A percentile compares a stretch with the other conserved stretches of the same genome.
Conservation (phyloP, 2,797 vertebrate genomes). For the Sardinella longiceps region DNA sequence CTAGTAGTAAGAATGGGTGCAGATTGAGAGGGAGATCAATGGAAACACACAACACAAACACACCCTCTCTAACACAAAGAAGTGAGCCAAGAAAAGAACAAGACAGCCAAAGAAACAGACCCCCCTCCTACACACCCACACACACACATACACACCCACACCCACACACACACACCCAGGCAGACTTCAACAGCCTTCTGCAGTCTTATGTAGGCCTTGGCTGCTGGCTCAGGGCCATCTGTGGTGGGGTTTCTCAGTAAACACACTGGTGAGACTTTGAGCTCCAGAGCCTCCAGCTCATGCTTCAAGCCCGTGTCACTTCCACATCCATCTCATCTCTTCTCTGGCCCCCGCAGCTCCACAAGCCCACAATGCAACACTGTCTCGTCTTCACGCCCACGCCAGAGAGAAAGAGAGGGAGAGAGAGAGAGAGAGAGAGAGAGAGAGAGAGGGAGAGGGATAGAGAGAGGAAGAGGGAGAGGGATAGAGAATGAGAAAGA, state of each 20-base stretch:
- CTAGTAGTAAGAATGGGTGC: neutral
- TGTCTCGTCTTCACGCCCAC: neutral
- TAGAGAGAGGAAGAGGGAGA: neutral
- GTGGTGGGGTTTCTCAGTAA: slow-evolving; percentile 9
- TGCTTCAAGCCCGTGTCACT: neutral
- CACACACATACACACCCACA: slow-evolving; percentile 16
- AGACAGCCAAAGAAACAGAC: neutral
- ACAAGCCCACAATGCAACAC: slow-evolving; percentile 12
- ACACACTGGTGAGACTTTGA: slow-evolving; percentile 3
- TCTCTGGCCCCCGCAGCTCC: neutral
- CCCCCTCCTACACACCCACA: neutral
- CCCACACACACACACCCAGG: neutral
- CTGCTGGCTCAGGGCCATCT: slow-evolving; percentile 34
- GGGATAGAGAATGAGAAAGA: too few species aligned
- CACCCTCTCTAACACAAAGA: neutral
- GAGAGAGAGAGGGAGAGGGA: slow-evolving; percentile 8
- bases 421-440: slow-evolving; percentile 22
- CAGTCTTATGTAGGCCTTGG: slow-evolving; percentile 21
- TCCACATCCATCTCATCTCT: neutral
- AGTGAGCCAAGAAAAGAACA: neutral
- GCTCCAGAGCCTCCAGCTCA: neutral
- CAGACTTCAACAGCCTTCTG: neutral
- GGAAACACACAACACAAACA: neutral
- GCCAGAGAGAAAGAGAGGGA: neutral
- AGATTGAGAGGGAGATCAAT: neutral